Evolutionary conservation across 1,140 invertebrate genomes (phyloP).

Genomic region (Neocloeon triangulifer): DNA sequence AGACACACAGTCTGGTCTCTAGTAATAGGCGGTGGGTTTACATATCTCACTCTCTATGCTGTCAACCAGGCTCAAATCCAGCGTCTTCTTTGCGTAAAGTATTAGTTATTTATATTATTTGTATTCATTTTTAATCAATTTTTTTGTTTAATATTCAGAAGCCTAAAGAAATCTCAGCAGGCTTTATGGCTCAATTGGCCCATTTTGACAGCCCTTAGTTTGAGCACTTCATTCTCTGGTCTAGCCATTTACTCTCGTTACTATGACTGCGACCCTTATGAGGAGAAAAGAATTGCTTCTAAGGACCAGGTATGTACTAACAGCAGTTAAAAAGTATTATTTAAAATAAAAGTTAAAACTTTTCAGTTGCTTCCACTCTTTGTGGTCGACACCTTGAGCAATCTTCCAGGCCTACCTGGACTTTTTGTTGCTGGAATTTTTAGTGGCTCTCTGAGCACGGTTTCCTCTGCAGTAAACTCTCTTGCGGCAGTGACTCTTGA

Average conservation of each 20-base stretch:
- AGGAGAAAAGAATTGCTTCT: conserved; percentile 22
- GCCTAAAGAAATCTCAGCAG: conserved; percentile 32
- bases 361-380: conserved; percentile 48
- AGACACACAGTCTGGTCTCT: conserved; percentile 54
- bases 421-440: conserved; percentile 67
- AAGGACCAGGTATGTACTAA: conserved; percentile 19
- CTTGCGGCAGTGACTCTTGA: conserved; percentile 68
- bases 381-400: conserved; percentile 47
- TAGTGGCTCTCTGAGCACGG: conserved; percentile 61
- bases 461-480: conserved; percentile 66
- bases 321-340: conserved; percentile 15
- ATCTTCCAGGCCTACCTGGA: conserved; percentile 46
- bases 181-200: conserved; percentile 46
- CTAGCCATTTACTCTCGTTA: conserved; percentile 58
- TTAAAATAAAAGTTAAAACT: neutral
- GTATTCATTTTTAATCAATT: neutral
- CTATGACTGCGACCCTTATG: conserved; percentile 46
- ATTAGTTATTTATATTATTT: conserved; percentile 9
- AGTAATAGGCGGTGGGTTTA: conserved; percentile 43
- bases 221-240: conserved; percentile 50
- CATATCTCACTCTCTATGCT: conserved; percentile 51
- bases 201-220: conserved; percentile 37
- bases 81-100: conserved; percentile 50
- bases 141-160: conserved; percentile 13
- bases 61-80: conserved; percentile 79